Conservation (phyloP, 2,797 vertebrate genomes). For the Linurgus olivaceus region DNA sequence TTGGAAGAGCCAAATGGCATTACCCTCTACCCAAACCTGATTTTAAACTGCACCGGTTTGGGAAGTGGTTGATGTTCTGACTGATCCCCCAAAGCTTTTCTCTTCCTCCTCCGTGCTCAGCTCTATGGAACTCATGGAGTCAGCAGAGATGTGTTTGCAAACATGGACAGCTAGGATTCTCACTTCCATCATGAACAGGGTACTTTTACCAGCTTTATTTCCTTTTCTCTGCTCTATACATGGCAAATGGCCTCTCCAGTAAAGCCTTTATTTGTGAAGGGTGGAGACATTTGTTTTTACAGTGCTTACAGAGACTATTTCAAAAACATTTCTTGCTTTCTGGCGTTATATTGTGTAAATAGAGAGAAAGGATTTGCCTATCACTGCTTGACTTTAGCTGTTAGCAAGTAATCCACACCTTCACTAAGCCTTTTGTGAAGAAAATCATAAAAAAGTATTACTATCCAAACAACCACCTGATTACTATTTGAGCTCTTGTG, state of each 20-base stretch:
- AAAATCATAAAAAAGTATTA: conserved; percentile 12
- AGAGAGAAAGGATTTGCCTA: not conserved
- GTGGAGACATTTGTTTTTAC: conserved; percentile 29
- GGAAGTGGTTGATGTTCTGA: not conserved
- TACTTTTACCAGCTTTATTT: not conserved
- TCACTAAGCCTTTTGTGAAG: conserved; percentile 37
- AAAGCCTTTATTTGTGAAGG: conserved; percentile 39
- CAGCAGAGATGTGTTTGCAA: not conserved
- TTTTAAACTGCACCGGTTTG: not conserved
- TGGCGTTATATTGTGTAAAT: not conserved
- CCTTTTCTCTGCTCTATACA: not conserved
- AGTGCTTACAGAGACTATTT: conserved; percentile 5
- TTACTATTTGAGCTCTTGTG: not conserved
- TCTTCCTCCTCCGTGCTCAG: not conserved
- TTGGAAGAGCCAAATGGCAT: not conserved
- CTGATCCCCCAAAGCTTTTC: not conserved
- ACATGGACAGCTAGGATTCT: not conserved
- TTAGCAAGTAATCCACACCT: conserved; percentile 56
- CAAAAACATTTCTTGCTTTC: conserved; percentile 17
- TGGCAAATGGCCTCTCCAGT: not conserved
- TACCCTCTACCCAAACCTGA: not conserved
- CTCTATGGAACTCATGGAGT: not conserved
- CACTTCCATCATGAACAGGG: not conserved
- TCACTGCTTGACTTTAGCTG: conserved; percentile 13
- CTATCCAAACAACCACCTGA: conserved; percentile 50